These are phyloP conservation scores for Nannospalax galili DNA, from an alignment of 2,113 vertebrate species.

Conservation along the genomic window DNA sequence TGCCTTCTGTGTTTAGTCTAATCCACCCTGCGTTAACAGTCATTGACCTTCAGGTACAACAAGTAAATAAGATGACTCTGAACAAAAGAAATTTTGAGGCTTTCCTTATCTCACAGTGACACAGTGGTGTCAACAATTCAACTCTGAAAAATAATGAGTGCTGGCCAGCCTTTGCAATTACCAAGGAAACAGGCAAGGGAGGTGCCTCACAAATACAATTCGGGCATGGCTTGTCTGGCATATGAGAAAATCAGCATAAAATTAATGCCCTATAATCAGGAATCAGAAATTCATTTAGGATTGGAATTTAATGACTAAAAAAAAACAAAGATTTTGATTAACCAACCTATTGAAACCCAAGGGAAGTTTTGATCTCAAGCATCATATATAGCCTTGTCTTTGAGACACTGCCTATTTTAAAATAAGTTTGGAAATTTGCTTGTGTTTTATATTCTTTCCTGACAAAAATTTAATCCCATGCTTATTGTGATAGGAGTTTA, in stretches of 20 bases:
- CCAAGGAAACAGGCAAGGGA: constrained; percentile 70
- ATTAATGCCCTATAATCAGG: constrained; percentile 80
- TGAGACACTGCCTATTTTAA: constrained; percentile 8
- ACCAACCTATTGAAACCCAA: constrained; percentile 25
- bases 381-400: not conserved
- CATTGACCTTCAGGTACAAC: constrained; percentile 74
- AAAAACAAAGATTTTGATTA: constrained; percentile 67
- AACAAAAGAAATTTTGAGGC: constrained; percentile 60
- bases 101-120: constrained; percentile 60
- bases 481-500: too few species aligned
- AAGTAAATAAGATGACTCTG: constrained; percentile 69
- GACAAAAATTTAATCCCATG: constrained; percentile 7
- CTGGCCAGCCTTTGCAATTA: constrained; percentile 67
- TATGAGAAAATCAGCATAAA: constrained; percentile 71
- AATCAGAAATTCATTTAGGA: constrained; percentile 69
- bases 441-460: not conserved
- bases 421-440: not conserved
- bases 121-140: constrained; percentile 62
- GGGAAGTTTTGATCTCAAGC: not conserved
- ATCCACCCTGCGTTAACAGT: constrained; percentile 63
- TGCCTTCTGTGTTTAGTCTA: constrained; percentile 56
- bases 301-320: constrained; percentile 64
- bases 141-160: constrained; percentile 67
- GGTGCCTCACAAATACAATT: constrained; percentile 68
- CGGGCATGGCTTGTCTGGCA: constrained; percentile 59